Percentiles rank a stretch among this genome's conserved stretches.
Conservation (phyloP, 2,113 vertebrate genomes). For the Helogale parvula region DNA sequence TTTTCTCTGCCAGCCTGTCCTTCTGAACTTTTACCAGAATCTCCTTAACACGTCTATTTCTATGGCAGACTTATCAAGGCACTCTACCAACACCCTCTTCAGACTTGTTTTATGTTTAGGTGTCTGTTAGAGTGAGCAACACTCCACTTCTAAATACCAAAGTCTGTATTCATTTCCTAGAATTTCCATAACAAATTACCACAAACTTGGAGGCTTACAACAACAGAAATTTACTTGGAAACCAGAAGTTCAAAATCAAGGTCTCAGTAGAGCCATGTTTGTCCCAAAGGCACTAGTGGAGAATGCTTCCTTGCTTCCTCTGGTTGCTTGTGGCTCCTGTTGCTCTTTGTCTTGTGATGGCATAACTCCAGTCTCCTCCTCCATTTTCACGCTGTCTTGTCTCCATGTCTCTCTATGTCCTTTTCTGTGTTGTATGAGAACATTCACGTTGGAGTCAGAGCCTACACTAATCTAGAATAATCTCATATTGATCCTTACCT, state of each 20-base stretch:
- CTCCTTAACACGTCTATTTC: neutral
- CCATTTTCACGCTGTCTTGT: neutral
- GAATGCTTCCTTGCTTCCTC: neutral
- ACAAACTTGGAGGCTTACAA: neutral
- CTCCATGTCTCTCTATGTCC: neutral
- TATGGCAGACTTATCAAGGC: neutral
- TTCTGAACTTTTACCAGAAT: neutral
- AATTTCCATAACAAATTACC: neutral
- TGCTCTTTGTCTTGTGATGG: neutral
- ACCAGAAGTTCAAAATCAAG: neutral
- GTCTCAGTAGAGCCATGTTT: neutral
- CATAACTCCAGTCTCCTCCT: neutral
- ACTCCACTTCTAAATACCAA: neutral
- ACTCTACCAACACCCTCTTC: neutral
- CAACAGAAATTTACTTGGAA: neutral
- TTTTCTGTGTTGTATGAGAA: neutral
- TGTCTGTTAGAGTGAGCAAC: neutral
- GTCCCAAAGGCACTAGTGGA: neutral
- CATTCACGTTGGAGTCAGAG: neutral
- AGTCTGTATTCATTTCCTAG: neutral
- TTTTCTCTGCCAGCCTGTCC: neutral
- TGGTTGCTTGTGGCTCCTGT: neutral
- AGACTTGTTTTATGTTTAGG: neutral
- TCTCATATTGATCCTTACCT: neutral
- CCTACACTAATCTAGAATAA: neutral